Evolutionary conservation across 1,140 invertebrate genomes (phyloP).

Genomic region (Macrocentrus cingulum): DNA sequence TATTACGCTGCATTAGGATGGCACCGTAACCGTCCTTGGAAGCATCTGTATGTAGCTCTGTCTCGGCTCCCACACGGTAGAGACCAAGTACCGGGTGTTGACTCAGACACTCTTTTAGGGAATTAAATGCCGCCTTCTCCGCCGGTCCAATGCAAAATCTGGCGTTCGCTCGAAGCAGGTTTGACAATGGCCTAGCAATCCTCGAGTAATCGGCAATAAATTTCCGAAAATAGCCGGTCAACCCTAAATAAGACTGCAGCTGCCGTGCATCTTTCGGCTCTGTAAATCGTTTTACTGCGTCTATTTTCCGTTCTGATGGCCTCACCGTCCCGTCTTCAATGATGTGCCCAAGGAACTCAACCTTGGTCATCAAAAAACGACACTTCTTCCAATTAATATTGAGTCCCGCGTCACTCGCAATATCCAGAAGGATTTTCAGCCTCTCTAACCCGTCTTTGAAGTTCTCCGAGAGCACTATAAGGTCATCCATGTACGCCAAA

Average conservation of each 20-base stretch:
- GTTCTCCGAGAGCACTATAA: background rate
- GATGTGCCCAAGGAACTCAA: conserved; percentile 33
- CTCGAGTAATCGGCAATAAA: conserved; percentile 35
- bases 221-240: conserved; percentile 42
- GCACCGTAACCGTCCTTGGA: conserved; percentile 37
- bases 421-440: conserved; percentile 2
- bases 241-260: conserved; percentile 40
- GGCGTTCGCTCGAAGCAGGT: conserved; percentile 24
- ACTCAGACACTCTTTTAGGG: conserved; percentile 36
- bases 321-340: conserved; percentile 26
- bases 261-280: conserved; percentile 36
- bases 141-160: conserved; percentile 12
- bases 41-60: conserved; percentile 38
- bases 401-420: conserved; percentile 18
- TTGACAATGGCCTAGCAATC: conserved; percentile 34
- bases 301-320: conserved; percentile 41
- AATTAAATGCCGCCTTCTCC: background rate
- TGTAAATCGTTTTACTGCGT: conserved; percentile 42
- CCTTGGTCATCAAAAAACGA: background rate
- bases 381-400: conserved; percentile 12
- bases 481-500: conserved; percentile 9
- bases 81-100: conserved; percentile 29
- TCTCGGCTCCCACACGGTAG: conserved; percentile 24
- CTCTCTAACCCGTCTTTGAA: background rate
- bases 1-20: conserved; percentile 38